A percentile compares a stretch with the other conserved stretches of the same genome.
Evolutionary conservation across 2,888 invertebrate genomes (phyloP).

Genomic region (Thysanoteuthis rhombus): DNA sequence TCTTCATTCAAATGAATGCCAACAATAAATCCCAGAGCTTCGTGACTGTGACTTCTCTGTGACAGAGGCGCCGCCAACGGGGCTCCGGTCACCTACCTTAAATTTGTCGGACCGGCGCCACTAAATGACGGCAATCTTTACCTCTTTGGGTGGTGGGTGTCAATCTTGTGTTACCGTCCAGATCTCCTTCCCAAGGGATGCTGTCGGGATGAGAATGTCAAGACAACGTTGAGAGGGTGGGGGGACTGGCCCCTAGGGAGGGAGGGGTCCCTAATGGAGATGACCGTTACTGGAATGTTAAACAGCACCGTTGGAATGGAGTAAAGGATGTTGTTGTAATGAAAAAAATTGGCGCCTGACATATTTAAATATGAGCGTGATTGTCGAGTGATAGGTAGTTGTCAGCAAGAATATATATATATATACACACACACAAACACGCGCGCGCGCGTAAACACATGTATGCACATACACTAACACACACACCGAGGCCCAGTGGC

Average conservation of each 20-base stretch:
- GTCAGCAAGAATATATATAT: neutral
- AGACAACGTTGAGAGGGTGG: neutral
- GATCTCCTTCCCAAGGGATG: neutral
- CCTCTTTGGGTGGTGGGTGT: neutral
- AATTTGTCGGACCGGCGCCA: neutral
- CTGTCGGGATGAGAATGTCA: neutral
- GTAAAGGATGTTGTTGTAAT: neutral
- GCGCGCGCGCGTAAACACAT: neutral
- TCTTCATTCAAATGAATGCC: neutral
- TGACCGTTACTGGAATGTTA: neutral
- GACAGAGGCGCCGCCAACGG: neutral
- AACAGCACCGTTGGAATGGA: neutral
- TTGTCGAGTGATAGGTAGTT: neutral
- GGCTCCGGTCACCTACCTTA: neutral
- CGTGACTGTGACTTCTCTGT: neutral
- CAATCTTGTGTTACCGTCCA: neutral
- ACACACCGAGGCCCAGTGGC: too few species aligned
- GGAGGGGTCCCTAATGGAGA: neutral
- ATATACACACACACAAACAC: neutral
- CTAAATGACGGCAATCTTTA: neutral
- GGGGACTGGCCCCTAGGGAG: neutral
- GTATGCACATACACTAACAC: neutral
- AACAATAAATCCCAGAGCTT: neutral
- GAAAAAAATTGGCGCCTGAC: neutral
- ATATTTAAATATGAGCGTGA: neutral